Evolutionary conservation across 1,140 invertebrate genomes (phyloP), one percentile per base, ranked within the genome.

Genomic region (Ips typographus): DNA sequence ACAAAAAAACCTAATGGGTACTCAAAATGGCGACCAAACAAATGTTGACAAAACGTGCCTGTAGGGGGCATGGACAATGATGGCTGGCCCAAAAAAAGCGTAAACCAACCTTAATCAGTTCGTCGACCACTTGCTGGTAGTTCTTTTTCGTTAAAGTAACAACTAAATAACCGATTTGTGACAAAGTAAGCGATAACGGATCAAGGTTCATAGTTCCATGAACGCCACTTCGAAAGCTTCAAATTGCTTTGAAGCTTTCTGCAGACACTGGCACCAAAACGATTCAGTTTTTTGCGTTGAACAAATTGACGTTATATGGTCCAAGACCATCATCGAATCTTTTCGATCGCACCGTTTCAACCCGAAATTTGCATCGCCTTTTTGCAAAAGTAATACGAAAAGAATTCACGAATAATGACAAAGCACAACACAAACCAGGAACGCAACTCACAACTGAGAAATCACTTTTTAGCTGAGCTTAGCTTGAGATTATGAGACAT

Each of bases 121-220:
- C 93, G 83, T 91, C 89, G 83, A 89, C 88, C 82, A 88, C 92
- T 80, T 91, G 88, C 82, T 93, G 93, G 84, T 91, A 94, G 86
- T 96, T 97, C 87, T 94, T 95, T 89, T 95, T 96, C 83, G 88
- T 94, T 86, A 96, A 89, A 89, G 93, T 95, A 83, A 90, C 88
- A 87, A 97, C 91, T 85, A 95, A 92, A 91, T 93, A 93, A 91
- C 90, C 92, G 86, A 97, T 96, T 91, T 96, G 93, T 88, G 93
- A 93, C 90, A 96, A 91, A 88, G 94, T 93, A 91, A 95, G 94
- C 88, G 92, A 94, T 89, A 94, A 90, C 89, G 94, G 91, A 88
- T 96, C 94, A 88, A 95, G 92, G 92, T 95, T 96, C 94, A 97
- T 96, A 94, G 91, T 96, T 96, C 92, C 90, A 94, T 94, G 89